Conservation (phyloP, 1,140 invertebrate species). For the Drosophila seguyi region DNA sequence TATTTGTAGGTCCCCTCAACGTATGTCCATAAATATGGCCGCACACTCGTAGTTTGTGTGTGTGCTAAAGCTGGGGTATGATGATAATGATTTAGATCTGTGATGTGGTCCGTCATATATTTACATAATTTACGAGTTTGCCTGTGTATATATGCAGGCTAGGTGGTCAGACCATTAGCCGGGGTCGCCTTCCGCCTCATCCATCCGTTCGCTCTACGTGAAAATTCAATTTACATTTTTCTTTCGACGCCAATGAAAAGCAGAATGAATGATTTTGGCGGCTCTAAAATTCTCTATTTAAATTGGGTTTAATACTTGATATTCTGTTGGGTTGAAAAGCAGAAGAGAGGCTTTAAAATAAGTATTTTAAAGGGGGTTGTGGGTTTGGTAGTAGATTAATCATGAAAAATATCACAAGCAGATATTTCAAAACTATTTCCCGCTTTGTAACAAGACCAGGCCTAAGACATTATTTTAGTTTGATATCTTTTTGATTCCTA, state of each 20-base stretch:
- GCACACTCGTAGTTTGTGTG: constrained; percentile 7
- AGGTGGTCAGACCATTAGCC: constrained; percentile 25
- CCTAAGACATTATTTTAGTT: too few species aligned
- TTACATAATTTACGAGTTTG: constrained; percentile 57
- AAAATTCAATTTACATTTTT: constrained; percentile 41
- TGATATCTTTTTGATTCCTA: too few species aligned
- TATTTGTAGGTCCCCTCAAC: constrained; percentile 20
- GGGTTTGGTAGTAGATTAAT: too few species aligned
- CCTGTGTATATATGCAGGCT: constrained; percentile 4
- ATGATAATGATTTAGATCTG: constrained; percentile 57
- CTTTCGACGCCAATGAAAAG: constrained; percentile 24
- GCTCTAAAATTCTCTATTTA: constrained; percentile 4
- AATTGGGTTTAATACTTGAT: neutral
- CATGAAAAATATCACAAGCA: too few species aligned
- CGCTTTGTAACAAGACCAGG: too few species aligned
- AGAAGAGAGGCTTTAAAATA: neutral
- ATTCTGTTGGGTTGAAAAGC: neutral
- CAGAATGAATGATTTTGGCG: neutral
- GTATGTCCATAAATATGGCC: constrained; percentile 10
- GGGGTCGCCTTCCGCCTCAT: neutral
- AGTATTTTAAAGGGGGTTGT: neutral
- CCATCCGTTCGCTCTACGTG: constrained; percentile 4
- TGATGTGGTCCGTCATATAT: constrained; percentile 57
- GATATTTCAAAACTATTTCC: too few species aligned
- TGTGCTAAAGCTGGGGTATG: constrained; percentile 24